Base-by-base conservation (phyloP, 2,113 vertebrate species). In the Panurus biarmicus region DNA sequence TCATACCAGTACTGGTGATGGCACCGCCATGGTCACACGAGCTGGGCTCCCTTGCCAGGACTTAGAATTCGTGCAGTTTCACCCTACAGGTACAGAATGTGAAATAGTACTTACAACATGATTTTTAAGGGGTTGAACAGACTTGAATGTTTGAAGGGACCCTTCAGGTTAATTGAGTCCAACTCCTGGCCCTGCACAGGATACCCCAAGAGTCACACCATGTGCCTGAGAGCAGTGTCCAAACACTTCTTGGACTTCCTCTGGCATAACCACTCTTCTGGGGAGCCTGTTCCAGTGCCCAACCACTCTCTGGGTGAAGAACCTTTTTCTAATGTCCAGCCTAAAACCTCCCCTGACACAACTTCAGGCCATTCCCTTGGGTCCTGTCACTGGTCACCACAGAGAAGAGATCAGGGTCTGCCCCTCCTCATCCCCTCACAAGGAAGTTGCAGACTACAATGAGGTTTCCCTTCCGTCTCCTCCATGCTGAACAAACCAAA, bases 21-120 rank as follows among this genome's bases (percentile, higher is more conserved):
- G 99, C 60, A 99, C 97, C 9, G 99, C 99, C 25, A 99, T 99
- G 99, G 97, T 99, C 74, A 99, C 99, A 58, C 98, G 99, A 92
- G 99, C 99, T 28, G 99, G 99, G 11, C 98, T 99, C 66, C 98
- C 99, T 78, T 99, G 99, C 96, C 99, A 99, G 97, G 99, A 99
- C 93, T 92, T 99, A 69, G 99, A 99, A 96, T 99, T 99, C 69
- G 98, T 99, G 48, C 99, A 99, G 98, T 99, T 99, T 94, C 99
- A 99, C 95, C 99, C 99, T 70, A 99, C 99, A 97, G 99, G 99
- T 99, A 97, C 97, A 93, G 42, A 16, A 22, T 14, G 20, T 25
- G 13, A 65, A 73, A 28, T 33, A 67, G 23, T 75, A 35, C 28
- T 66, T 77, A 12, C 2, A 81, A 5, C 3, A 0, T 61, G 29